Conservation (phyloP, 2,888 invertebrate species). For the Conchocele bisecta region DNA sequence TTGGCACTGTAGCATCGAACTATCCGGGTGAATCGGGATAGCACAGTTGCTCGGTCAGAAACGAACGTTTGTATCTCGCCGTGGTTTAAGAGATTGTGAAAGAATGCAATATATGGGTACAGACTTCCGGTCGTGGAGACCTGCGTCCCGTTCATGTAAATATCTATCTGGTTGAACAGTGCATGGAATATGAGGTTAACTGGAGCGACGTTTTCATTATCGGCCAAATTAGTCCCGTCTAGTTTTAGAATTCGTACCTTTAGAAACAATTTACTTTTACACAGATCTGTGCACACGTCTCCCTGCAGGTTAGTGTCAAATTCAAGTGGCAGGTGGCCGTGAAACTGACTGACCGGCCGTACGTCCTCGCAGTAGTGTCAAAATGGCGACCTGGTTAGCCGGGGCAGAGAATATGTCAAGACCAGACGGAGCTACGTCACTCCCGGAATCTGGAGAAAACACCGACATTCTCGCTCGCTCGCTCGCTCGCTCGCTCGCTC, state of each 20-base stretch:
- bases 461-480: background rate
- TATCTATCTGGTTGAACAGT: background rate
- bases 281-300: constrained; percentile 1
- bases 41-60: background rate
- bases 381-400: background rate
- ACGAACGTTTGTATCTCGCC: background rate
- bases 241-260: background rate
- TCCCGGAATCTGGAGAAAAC: constrained; percentile 5
- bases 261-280: background rate
- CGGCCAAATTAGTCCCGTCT: background rate
- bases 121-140: background rate
- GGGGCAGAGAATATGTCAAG: background rate
- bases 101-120: background rate
- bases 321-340: background rate
- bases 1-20: constrained; percentile 2
- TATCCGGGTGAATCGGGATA: background rate
- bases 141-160: background rate
- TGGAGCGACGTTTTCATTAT: background rate
- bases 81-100: background rate
- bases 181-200: constrained; percentile 3
- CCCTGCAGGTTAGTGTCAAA: constrained; percentile 1
- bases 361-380: constrained; percentile 6
- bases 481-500: too few relatives aligned
- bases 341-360: background rate
- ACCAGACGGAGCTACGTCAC: background rate